Base-by-base conservation (phyloP, 2,888 invertebrate genomes). In the Magallana nippona region DNA sequence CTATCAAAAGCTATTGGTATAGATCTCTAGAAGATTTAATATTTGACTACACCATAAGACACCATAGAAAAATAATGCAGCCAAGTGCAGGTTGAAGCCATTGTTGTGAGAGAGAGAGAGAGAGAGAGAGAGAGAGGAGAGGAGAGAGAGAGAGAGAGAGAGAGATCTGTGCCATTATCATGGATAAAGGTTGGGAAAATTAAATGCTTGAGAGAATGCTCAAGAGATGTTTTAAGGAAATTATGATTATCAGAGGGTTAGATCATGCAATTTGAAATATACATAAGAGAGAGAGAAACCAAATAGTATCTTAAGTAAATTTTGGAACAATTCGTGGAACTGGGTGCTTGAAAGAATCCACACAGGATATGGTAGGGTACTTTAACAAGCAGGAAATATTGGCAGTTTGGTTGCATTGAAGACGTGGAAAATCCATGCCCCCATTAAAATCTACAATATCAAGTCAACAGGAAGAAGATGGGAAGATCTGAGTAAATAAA, bases 401-500 rank as follows among this genome's bases (percentile, higher is more conserved):
- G 71, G 27, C 19, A 71, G 71, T 32, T 60, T 71, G 63, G 22
- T 63, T 8, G 8, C 44, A 44, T 44, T 44, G 19, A 63, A 63
- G 63, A 22, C 27, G 10, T 19, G 71, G 71, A 71, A 27, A 27
- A 71, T 71, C 71, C 71, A 0, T 13, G 71, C 13, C 71, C 71
- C 32, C 22, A 27, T 27, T 15, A 71, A 13, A 63, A 71, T 71
- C 22, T 27, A 71, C 27, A 22, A 32, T 27, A 71, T 71, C 71
- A 27, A 27, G 71, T 71, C 71, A 71, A 71, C 71, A 71, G 71
- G 71, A 71, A 71, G 32, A 32, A 63, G 22, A 27, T 22, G 22
- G 15, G 22, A 13, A 27, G 63, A 63, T 27, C 10, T 63, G 27
- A 10, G 15, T 63, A 27, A 63, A 22, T 63, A 63, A 60, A n/a